Conservation (phyloP, 2,888 invertebrate species). For the Drosophila meridiana region DNA sequence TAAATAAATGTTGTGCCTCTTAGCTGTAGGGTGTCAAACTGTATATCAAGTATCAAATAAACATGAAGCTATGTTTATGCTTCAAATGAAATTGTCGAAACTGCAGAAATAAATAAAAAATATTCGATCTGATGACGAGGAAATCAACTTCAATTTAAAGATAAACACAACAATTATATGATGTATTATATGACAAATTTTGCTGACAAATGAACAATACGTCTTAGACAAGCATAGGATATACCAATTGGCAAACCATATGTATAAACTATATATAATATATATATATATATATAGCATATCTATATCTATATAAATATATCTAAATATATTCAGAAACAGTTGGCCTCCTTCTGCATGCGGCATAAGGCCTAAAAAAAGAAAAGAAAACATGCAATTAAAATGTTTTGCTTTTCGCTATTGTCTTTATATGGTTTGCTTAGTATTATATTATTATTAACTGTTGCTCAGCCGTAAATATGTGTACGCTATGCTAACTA, state of each 20-base stretch:
- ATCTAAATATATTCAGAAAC: background rate
- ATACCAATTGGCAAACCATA: background rate
- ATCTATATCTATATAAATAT: background rate
- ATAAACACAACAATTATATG: no score
- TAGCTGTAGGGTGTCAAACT: background rate
- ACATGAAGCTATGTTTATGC: background rate
- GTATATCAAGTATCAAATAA: background rate
- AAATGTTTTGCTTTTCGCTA: constrained; percentile 51
- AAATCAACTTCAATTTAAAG: no score
- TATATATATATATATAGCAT: background rate
- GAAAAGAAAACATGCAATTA: constrained; percentile 66
- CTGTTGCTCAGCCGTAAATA: constrained; percentile 33
- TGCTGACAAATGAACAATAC: background rate
- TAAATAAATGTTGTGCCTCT: background rate
- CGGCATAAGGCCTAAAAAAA: constrained; percentile 25
- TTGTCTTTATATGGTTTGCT: constrained; percentile 31
- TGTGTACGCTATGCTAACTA: constrained; percentile 6
- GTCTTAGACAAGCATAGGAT: background rate
- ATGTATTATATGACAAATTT: background rate
- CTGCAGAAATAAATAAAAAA: no score
- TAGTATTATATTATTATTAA: constrained; percentile 49
- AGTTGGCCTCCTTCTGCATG: constrained; percentile 14
- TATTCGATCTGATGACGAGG: no score
- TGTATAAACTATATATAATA: background rate
- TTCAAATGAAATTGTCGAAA: constrained; percentile 2